Percentiles rank a stretch among this genome's conserved stretches.
phyloP scores from a whole-genome alignment of 2,797 vertebrate species.

The Poliocrania exsul region DNA sequence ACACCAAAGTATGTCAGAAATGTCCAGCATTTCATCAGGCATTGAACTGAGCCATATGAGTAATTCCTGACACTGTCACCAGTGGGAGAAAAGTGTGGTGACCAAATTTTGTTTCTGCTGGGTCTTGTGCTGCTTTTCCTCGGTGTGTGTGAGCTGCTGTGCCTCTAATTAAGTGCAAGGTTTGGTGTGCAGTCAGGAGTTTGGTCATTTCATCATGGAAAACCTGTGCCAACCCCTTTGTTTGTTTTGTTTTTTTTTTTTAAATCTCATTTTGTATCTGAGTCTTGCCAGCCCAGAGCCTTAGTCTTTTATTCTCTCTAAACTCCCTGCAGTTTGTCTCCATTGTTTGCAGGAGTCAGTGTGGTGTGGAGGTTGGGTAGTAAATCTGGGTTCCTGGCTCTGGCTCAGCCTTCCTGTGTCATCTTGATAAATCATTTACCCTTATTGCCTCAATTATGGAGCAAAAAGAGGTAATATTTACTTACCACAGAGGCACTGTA shows the following conservation, averaged over 20 bases:
- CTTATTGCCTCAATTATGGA: slow-evolving; percentile 45
- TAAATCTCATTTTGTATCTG: background rate
- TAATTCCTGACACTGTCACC: background rate
- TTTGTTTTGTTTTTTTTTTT: background rate
- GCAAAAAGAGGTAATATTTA: slow-evolving; percentile 37
- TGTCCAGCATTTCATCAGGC: background rate
- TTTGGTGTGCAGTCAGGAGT: background rate
- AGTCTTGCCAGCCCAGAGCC: background rate
- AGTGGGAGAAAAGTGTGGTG: background rate
- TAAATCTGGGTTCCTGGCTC: slow-evolving; percentile 41
- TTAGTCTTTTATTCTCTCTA: background rate
- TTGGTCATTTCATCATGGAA: background rate
- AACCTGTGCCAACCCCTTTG: background rate
- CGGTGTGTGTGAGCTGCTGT: rapidly evolving
- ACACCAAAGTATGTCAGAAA: background rate
- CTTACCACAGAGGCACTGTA: background rate
- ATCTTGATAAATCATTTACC: slow-evolving; percentile 49
- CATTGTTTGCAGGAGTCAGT: background rate
- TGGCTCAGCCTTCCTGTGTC: background rate
- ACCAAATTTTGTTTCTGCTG: background rate
- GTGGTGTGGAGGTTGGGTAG: background rate
- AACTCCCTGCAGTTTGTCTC: slow-evolving; percentile 9
- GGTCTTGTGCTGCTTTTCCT: background rate
- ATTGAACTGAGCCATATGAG: background rate
- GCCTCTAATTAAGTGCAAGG: background rate